phyloP scores from a whole-genome alignment of 2,113 vertebrate species.

The Cyphotilapia sp. region DNA sequence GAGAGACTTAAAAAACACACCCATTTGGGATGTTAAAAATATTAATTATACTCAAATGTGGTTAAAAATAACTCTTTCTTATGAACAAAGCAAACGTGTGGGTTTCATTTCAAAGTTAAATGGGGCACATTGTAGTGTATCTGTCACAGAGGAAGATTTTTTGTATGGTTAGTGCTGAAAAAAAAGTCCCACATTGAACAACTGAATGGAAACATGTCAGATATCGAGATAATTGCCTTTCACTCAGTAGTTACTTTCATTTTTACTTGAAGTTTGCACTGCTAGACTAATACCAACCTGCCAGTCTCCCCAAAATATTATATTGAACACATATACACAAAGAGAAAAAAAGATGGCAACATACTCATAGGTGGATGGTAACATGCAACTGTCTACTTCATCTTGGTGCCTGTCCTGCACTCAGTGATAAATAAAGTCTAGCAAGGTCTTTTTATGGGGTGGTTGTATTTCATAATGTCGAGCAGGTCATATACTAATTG shows the following conservation, averaged over 20 bases:
- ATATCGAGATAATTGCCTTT: neutral
- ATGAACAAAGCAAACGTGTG: neutral
- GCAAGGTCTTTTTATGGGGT: neutral
- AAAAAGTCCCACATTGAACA: neutral
- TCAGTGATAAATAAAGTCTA: neutral
- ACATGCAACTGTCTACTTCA: neutral
- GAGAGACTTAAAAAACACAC: neutral
- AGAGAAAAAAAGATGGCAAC: neutral
- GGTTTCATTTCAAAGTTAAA: neutral
- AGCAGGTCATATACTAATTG: neutral
- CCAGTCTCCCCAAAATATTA: neutral
- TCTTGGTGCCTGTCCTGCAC: neutral
- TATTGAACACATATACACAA: neutral
- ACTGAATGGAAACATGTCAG: neutral
- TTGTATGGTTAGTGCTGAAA: neutral
- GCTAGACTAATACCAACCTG: neutral
- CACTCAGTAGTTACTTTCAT: neutral
- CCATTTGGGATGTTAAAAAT: conserved; percentile 1
- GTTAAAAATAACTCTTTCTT: neutral
- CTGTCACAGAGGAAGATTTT: neutral
- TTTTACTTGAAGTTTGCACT: neutral
- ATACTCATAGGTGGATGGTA: neutral
- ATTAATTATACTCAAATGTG: neutral
- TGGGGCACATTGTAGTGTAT: neutral
- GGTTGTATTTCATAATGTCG: neutral